Evolutionary conservation across 1,140 invertebrate species (phyloP), one percentile per base, ranked within the genome.

Genomic region (Lethrus apterus): DNA sequence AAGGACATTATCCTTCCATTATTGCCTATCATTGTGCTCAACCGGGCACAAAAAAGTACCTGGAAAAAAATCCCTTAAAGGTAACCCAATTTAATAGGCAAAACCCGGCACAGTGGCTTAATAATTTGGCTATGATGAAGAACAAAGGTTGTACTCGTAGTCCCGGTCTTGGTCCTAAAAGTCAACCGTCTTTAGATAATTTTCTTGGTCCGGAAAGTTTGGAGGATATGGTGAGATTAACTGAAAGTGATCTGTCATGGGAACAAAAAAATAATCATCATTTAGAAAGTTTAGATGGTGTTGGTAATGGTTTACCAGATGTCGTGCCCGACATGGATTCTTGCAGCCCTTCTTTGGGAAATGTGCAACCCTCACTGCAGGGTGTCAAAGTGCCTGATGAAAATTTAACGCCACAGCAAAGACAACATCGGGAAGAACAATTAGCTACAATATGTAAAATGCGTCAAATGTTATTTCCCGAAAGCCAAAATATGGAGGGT

Each of bases 21-120:
- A 91, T 98, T 50, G 87, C 89, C 2, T 98, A 87, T 70, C 93
- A 97, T 67, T 92, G 89, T 74, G 85, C 92, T 15, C 91, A 97
- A 64, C 92, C 93, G 15, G 83, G 83, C 48, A 97, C 93, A 30
- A 95, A 94, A 70, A 91, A 91, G 60, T 93, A 92, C 74, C 72
- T 98, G 23, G 92, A 96, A 79, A 93, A 93, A 76, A 84, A 91
- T 71, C 89, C 89, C 19, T 72, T 90, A 52, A 93, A 92, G 75
- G 79, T 88, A 57, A 86, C 84, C 31, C 88, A 91, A 60, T 85
- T 91, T 68, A 83, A 79, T 65, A 78, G 86, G 54, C 85, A 85
- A 63, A 86, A 83, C 65, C 81, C 82, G 42, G 80, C 81, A n/a
- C 81, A 85, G 64, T 87, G 83, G 83, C 65, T 87, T 11, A 86